Evolutionary conservation across 1,140 invertebrate genomes (phyloP), one percentile per base, ranked within the genome.

Genomic region (Lasioglossum albipes): DNA sequence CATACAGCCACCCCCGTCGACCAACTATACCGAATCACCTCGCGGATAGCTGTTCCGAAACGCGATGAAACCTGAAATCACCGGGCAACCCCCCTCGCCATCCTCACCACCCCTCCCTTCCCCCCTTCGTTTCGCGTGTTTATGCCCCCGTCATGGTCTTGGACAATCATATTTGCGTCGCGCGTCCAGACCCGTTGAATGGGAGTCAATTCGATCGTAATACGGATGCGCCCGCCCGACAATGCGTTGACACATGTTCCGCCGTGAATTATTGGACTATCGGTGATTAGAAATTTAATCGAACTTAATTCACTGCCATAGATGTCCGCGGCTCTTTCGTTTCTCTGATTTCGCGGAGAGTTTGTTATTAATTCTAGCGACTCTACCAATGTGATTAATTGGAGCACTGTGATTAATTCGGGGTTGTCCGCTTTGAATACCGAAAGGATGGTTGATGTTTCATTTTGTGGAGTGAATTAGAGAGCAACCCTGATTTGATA

Each of bases 141-240:
- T 45, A 68, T 13, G 36, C 57, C 45, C 52, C 49, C 6, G 27
- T 16, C 13, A 31, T 10, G 52, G 54, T 69, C 65, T 69, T 76
- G 49, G 54, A 69, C 74, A 67, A 68, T 59, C 74, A 27, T 59
- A 76, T 75, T 75, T 75, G 73, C 73, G 42, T 20, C 22, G 49
- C 72, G 45, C 27, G 9, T 27, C 31, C 13, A 41, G 54, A 36
- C n/a, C 57, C 65, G 36, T 16, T 76, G 49, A 54, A n/a, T 31
- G 65, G 22, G 41, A 36, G 65, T 68, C 74, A 45, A 76, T 66
- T 52, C 22, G 52, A 45, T 76, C 36, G 57, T 64, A 59, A 76
- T n/a, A 36, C 27, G 65, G 65, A 7, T 31, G 65, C 22, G 61
- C 49, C 65, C 13, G 16, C 13, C 13, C 52, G 16, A n/a, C 61